Base-by-base conservation (phyloP, 2,888 invertebrate genomes). In the Theretra japonica region DNA sequence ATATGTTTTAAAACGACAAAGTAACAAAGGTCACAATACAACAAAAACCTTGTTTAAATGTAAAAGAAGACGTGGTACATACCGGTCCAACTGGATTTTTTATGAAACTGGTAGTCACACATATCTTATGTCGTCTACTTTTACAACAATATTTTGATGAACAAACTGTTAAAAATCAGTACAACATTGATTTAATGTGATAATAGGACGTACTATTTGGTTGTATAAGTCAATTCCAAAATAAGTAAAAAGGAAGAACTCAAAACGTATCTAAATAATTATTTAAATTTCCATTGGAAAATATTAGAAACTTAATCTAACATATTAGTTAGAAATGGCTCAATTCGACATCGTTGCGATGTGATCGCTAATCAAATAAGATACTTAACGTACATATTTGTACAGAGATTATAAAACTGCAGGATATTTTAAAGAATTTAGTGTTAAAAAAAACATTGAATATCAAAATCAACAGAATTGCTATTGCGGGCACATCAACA, bases 51-150 rank as follows among this genome's bases (percentile, higher is more conserved):
- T 23, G 19, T 60, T n/a, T 23, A 65, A 65, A 17, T 17, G 23
- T 41, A 33, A 62, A 21, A 65, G 41, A 23, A 48, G 6, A 23
- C 17, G 6, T 65, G 3, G 33, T 59, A 17, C 7, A 8, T 48
- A 65, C 65, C 65, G 65, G 65, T 65, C 48, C 48, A 48, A 65
- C 65, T 48, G 17, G 65, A 65, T 65, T 65, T 21, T 28, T 4
- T 23, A 48, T 30, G 28, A 60, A n/a, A 23, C 60, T n/a, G 60
- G 60, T 15, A 23, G 21, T 41, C 65, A 15, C 28, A 17, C 7
- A 21, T 41, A 21, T 23, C 17, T 48, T 17, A 23, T 65, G 15
- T 2, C 11, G 6, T 65, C 41, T 65, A 48, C 23, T 5, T 48
- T 62, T 21, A 2, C 21, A 33, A 59, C 17, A 25, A 60, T 3